Base-by-base conservation (phyloP, 2,797 vertebrate genomes). In the Poecilia velifera region DNA sequence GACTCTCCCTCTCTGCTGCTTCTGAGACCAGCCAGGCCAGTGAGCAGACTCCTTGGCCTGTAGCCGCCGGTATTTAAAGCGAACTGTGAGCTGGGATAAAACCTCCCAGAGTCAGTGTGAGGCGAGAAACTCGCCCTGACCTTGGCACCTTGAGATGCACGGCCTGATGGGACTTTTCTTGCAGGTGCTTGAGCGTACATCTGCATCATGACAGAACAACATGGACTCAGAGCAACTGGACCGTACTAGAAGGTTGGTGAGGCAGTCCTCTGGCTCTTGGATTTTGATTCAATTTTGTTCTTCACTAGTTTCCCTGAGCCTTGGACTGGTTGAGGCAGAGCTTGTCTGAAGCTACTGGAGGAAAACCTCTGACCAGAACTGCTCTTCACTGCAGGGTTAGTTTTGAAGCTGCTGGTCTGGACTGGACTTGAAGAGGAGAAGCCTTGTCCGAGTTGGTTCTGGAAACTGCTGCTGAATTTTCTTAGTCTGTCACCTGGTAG, bases 391-490 rank as follows among this genome's bases (percentile, higher is more conserved):
- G 39, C 66, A 70, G 39, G 66, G 9, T n/a, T 36, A 6, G 25
- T 13, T 4, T 71, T 41, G 51, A 31, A 3, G 80, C 72, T 73
- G 6, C 76, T 41, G 39, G 53, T 43, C 39, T 22, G 80, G 75
- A 46, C 39, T 22, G 80, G 75, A 46, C 2, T 20, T 13, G 12
- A 72, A 49, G 28, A 78, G 74, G 34, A 78, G 76, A 73, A 47
- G 39, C 73, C 76, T 64, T 73, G 89, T 94, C 92, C 86, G 89
- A 91, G 82, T 86, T 82, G 8, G 88, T 87, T 84, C 91, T 90
- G 92, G 90, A 74, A 71, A 84, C 34, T 14, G 10, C 55, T 66
- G 66, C 72, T 31, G 28, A 39, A 43, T 49, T 47, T 59, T 43
- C 10, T 73, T n/a, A 6, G 31, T 62, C 43, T 74, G 12, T 34